Conservation (phyloP, 2,888 invertebrate species). For the Seira musarum region DNA sequence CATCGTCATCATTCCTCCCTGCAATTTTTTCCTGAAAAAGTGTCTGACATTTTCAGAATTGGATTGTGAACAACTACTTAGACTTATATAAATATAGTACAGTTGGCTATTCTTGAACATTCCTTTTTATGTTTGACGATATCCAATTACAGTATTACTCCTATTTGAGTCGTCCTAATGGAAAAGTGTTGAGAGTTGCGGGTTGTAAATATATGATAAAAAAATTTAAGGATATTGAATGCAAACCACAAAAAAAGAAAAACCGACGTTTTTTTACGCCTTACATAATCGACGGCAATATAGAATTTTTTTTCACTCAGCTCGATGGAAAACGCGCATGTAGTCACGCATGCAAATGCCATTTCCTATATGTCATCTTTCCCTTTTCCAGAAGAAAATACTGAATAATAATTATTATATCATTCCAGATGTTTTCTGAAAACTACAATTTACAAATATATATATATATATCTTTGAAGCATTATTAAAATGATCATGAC, state of each 20-base stretch:
- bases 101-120: constrained; percentile 11
- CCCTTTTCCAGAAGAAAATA: not conserved
- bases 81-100: not conserved
- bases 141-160: constrained; percentile 18
- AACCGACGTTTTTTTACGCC: not conserved
- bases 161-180: not conserved
- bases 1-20: constrained; percentile 24
- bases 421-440: too few species aligned
- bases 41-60: constrained; percentile 40
- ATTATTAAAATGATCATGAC: too few species aligned
- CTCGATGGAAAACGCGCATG: not conserved
- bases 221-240: not conserved
- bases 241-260: not conserved
- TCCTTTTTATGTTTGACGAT: not conserved
- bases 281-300: not conserved
- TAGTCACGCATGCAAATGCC: constrained; percentile 36
- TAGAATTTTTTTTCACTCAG: not conserved
- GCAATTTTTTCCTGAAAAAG: constrained; percentile 19
- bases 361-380: constrained; percentile 39
- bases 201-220: not conserved
- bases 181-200: not conserved
- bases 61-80: constrained; percentile 13
- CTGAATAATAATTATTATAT: too few species aligned
- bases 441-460: too few species aligned
- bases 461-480: too few species aligned